Evolutionary conservation across 2,888 invertebrate species (phyloP), one percentile per base, ranked within the genome.

Genomic region (Slavum lentiscoides): DNA sequence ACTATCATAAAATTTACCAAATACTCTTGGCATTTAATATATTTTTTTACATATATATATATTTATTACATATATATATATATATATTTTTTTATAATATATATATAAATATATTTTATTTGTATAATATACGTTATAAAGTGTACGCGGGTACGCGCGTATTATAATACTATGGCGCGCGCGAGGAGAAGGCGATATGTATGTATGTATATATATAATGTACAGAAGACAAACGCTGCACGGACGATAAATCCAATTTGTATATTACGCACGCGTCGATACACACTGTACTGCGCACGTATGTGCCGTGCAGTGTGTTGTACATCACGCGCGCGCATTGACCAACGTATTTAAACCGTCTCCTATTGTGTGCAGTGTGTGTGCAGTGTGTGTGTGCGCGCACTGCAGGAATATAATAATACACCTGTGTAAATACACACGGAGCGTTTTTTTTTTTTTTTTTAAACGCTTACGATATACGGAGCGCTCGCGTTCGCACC

Each of bases 221-320:
- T 49, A 39, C 43, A 39, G 17, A 67, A 67, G 17, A 39, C 59
- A 39, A 49, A 23, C 43, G 21, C 61, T 11, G 13, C 74, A 74
- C 74, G 74, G 9, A 62, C 62, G 74, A 74, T 74, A 74, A 74
- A 74, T 74, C 74, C 74, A 74, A 74, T 74, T 74, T 74, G 74
- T 74, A 74, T 21, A 49, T 74, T 73, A 49, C 61, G 53, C 72
- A 15, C 61, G 21, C 74, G 74, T 64, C 74, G 62, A 23, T 43
- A 2, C 61, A 7, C 53, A 23, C 70, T 19, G 43, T n/a, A 21
- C 49, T 37, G 43, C 21, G 43, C 39, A 19, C 59, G 37, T 74
- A 64, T 74, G 73, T 61, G 23, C 23, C 30, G 49, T 23, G 7
- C 19, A 11, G 37, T 19, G 53, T 30, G 17, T 30, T 43, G 17